Base-by-base conservation (phyloP, 2,797 vertebrate species). In the Heterohyrax brucei region DNA sequence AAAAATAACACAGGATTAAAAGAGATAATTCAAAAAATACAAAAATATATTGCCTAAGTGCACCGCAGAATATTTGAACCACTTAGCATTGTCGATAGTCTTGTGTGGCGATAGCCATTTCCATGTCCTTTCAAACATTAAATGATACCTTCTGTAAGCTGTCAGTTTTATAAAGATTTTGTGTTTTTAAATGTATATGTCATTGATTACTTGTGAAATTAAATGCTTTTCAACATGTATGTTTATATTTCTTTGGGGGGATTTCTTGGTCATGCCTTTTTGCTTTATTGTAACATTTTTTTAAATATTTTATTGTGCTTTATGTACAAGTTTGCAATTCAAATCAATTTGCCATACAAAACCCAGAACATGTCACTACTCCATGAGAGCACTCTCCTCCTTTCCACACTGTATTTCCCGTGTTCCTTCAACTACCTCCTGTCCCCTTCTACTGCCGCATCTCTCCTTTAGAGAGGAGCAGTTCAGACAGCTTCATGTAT, bases 41-140 rank as follows among this genome's bases (percentile, higher is more conserved):
- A 91, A 91, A 92, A 78, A 70, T 21, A 9, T 93, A 64, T 26
- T 82, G 44, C 22, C n/a, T 68, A 61, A 44, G 24, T 85, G 28
- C 5, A 68, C 83, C 81, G 53, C 26, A 86, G 28, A 64, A 76
- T 83, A 30, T 72, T 78, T 30, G 33, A 91, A 50, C 16, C 93
- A 87, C 86, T 53, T 62, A 87, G 19, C 66, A 48, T 33, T 59
- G 4, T 33, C 48, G 64, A 39, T 10, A 78, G 1, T 30, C 46
- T 85, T 88, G 80, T 30, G 26, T 72, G 77, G 66, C 89, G 87
- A 89, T 72, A 24, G 39, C 10, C 26, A 18, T 79, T 72, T 39
- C 14, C 50, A 21, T 61, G 0, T 4, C n/a, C 24, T 76, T 10
- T 64, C 33, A 87, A 10, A 7, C 3, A 44, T 3, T 76, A 39